These are phyloP conservation scores for Aelia acuminata DNA, from an alignment of 2,888 invertebrate genomes.

Conservation along the genomic window DNA sequence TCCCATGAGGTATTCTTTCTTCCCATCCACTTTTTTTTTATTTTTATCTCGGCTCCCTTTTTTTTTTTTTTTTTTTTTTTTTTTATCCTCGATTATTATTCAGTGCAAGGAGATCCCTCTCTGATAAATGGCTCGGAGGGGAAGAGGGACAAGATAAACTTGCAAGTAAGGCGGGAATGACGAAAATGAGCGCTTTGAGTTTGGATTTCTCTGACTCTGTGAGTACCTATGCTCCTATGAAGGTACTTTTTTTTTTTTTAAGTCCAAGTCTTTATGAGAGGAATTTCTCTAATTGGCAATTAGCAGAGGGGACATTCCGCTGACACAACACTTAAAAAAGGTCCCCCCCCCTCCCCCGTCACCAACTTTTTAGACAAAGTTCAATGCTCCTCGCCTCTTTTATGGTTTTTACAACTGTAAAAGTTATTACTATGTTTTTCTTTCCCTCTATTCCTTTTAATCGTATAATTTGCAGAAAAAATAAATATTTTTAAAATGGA, in stretches of 20 bases:
- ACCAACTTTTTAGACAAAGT: background rate
- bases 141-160: slow-evolving; percentile 14
- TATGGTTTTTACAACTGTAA: too few species aligned
- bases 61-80: background rate
- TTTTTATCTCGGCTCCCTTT: too few species aligned
- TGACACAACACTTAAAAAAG: background rate
- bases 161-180: background rate
- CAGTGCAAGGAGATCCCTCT: background rate
- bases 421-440: too few species aligned
- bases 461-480: too few species aligned
- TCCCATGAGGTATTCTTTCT: slow-evolving; percentile 39
- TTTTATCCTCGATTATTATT: slow-evolving; percentile 44
- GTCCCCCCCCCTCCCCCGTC: background rate
- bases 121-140: slow-evolving; percentile 44
- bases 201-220: background rate
- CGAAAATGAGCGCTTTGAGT: background rate
- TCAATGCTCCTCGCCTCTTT: background rate
- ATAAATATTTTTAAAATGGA: too few species aligned
- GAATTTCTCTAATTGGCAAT: background rate
- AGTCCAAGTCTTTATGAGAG: background rate
- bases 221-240: too few species aligned
- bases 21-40: background rate
- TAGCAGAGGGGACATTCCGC: background rate
- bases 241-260: background rate
- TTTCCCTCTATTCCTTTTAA: too few species aligned